These are phyloP conservation scores for Physeter macrocephalus DNA, from an alignment of 2,113 vertebrate species.

Conservation along the genomic window DNA sequence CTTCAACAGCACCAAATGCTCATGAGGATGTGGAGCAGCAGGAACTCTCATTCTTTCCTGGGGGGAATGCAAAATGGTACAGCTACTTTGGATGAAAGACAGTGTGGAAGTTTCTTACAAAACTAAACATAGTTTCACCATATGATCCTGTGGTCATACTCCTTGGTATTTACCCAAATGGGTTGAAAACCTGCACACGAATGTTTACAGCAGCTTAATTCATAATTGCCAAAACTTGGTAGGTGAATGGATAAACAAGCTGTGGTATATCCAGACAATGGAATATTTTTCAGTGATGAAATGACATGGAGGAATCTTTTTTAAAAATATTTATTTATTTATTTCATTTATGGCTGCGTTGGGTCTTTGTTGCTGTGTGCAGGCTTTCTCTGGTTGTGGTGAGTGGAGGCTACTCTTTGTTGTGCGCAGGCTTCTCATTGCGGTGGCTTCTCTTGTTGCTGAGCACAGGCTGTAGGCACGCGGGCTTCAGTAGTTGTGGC, in stretches of 20 bases:
- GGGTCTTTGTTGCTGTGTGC: no score
- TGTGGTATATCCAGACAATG: neutral
- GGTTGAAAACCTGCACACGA: neutral
- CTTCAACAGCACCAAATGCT: neutral
- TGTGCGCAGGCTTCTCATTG: no score
- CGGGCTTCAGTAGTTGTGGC: neutral
- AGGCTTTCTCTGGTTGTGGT: no score
- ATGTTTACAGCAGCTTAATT: neutral
- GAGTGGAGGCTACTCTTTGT: no score
- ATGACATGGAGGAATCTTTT: neutral
- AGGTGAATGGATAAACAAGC: neutral
- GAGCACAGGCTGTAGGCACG: no score
- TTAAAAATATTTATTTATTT: no score
- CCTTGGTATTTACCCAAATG: neutral
- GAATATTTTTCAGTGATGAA: neutral
- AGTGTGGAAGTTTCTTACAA: neutral
- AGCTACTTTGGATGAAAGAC: neutral
- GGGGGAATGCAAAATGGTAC: neutral
- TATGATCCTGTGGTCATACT: neutral
- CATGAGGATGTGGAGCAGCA: neutral
- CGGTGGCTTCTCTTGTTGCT: no score
- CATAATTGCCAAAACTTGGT: neutral
- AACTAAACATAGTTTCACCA: neutral
- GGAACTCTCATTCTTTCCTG: neutral
- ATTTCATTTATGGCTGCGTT: no score